Conservation (phyloP, 2,113 vertebrate genomes). For the Corythornis cristatus region DNA sequence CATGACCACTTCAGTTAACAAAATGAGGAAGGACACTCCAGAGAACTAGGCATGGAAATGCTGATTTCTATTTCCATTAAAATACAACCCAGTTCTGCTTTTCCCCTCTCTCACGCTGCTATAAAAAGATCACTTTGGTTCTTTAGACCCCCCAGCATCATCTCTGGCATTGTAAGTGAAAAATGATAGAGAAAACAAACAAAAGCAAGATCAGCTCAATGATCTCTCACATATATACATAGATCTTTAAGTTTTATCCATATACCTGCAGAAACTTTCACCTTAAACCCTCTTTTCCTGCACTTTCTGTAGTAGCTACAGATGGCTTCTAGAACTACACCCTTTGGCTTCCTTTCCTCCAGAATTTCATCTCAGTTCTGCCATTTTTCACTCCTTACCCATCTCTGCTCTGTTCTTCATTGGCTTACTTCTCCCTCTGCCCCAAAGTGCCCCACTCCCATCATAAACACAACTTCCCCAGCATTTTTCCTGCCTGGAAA, state of each 20-base stretch:
- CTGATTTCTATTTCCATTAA: slow-evolving; percentile 49
- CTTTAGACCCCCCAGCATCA: background rate
- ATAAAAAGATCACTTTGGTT: slow-evolving; percentile 30
- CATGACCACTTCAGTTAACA: slow-evolving; percentile 8
- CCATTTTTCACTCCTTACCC: background rate
- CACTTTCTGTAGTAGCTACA: background rate
- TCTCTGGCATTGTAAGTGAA: background rate
- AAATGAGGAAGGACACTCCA: slow-evolving; percentile 58
- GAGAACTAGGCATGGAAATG: slow-evolving; percentile 49
- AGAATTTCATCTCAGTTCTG: background rate
- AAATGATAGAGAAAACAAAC: background rate
- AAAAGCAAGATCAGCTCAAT: background rate
- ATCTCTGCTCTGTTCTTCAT: background rate
- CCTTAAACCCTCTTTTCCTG: background rate
- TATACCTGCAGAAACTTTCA: background rate
- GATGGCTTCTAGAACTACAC: background rate
- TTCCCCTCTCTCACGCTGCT: background rate
- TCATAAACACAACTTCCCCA: background rate
- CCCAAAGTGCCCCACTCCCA: background rate
- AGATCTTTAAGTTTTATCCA: background rate
- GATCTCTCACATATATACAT: accelerated
- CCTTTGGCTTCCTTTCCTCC: background rate
- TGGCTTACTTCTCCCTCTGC: background rate
- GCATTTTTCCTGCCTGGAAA: background rate
- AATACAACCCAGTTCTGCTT: background rate